Conservation (phyloP, 2,797 vertebrate genomes). For the Oophaga sylvatica region DNA sequence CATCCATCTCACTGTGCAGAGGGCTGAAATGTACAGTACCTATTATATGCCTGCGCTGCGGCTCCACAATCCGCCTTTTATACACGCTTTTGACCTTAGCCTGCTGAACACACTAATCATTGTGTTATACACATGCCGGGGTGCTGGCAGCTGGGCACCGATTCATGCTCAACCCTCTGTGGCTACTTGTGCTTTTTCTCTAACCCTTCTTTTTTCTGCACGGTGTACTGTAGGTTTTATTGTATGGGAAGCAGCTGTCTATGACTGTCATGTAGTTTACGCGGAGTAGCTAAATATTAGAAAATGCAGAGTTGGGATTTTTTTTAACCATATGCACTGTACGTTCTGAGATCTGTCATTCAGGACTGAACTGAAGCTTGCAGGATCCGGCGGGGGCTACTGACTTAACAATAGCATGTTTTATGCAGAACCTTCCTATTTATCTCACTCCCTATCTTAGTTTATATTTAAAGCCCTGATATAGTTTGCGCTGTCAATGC, state of each 20-base stretch:
- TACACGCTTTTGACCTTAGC: conserved; percentile 23
- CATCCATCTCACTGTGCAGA: neutral
- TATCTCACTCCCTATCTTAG: neutral
- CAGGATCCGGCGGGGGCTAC: neutral
- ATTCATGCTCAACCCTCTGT: conserved; percentile 18
- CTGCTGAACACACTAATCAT: conserved; percentile 31
- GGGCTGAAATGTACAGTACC: neutral
- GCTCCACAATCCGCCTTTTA: conserved; percentile 18
- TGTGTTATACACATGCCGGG: conserved; percentile 35
- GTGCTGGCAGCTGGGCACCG: conserved; percentile 27
- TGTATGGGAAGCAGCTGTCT: conserved; percentile 37
- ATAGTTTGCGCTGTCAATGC: neutral
- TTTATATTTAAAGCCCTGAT: neutral
- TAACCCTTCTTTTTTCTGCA: neutral
- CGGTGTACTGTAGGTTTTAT: conserved; percentile 13
- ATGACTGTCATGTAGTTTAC: conserved; percentile 9
- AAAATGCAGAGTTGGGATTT: neutral
- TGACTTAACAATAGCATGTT: neutral
- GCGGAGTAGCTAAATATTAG: neutral
- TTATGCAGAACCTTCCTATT: neutral
- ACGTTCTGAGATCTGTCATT: neutral
- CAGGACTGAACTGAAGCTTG: neutral
- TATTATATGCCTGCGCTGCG: neutral
- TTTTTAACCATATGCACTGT: conserved; percentile 1
- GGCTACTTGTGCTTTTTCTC: neutral